Evolutionary conservation across 2,888 invertebrate species (phyloP).

Genomic region (Brachynemurus nebulosus): DNA sequence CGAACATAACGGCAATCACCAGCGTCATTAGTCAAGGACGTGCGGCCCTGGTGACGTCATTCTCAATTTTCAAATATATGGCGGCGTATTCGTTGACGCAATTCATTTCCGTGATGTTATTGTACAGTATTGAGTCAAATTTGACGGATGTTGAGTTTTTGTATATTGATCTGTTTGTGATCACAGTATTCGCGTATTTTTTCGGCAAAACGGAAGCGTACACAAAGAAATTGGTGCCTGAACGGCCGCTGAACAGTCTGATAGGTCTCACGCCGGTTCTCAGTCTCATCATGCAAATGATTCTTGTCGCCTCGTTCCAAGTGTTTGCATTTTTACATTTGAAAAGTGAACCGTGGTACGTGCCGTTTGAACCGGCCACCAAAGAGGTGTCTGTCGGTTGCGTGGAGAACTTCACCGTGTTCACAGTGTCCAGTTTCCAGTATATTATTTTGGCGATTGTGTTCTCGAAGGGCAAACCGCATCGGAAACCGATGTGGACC

Average conservation of each 20-base stretch:
- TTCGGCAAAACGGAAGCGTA: constrained; percentile 47
- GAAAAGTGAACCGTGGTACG: constrained; percentile 39
- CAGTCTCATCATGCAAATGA: constrained; percentile 39
- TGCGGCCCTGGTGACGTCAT: constrained; percentile 89
- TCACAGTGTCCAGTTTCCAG: constrained; percentile 46
- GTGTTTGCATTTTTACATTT: constrained; percentile 33
- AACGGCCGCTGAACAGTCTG: constrained; percentile 40
- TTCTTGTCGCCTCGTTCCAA: constrained; percentile 36
- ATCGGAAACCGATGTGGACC: constrained; percentile 44
- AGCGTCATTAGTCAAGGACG: constrained; percentile 74
- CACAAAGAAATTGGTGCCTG: constrained; percentile 30
- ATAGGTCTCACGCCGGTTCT: constrained; percentile 36
- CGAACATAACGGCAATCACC: constrained; percentile 75
- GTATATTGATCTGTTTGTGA: constrained; percentile 49
- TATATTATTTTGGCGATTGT: constrained; percentile 48
- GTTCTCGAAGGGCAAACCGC: constrained; percentile 52
- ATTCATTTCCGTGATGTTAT: constrained; percentile 76
- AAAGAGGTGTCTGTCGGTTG: constrained; percentile 30
- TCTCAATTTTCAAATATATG: constrained; percentile 98
- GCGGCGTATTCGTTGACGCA: constrained; percentile 87
- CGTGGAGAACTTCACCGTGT: constrained; percentile 49
- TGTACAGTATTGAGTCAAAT: constrained; percentile 56
- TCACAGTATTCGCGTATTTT: constrained; percentile 45
- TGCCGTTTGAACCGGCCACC: constrained; percentile 31
- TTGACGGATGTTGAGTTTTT: constrained; percentile 49